These are phyloP conservation scores for Timandra comae DNA, from an alignment of 2,888 invertebrate genomes.

Conservation along the genomic window DNA sequence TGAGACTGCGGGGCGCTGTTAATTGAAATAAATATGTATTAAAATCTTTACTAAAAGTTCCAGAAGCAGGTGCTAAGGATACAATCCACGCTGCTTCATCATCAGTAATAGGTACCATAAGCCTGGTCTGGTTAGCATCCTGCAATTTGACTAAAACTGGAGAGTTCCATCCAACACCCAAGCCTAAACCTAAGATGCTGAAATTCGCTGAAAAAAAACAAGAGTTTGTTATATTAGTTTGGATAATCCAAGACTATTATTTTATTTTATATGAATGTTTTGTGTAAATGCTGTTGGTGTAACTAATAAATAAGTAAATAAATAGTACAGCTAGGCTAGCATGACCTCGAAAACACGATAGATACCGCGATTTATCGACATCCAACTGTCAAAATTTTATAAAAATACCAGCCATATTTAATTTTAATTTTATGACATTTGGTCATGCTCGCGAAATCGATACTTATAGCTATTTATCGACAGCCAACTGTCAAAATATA, in stretches of 20 bases:
- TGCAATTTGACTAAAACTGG: slow-evolving; percentile 48
- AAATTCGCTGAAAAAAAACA: slow-evolving; percentile 37
- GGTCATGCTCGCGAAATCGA: no score
- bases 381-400: no score
- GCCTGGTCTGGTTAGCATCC: slow-evolving; percentile 29
- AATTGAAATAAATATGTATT: no score
- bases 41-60: slow-evolving; percentile 27
- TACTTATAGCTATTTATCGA: no score
- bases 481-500: background rate
- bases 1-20: no score
- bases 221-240: background rate
- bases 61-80: slow-evolving; percentile 37
- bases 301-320: no score
- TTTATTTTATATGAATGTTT: background rate
- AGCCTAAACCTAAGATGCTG: slow-evolving; percentile 35
- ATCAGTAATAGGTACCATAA: slow-evolving; percentile 35
- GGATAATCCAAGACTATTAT: background rate
- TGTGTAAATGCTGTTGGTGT: no score
- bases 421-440: no score
- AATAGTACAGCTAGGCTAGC: no score
- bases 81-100: slow-evolving; percentile 55
- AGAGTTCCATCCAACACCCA: slow-evolving; percentile 46
- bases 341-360: no score
- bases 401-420: background rate
- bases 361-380: no score